Evolutionary conservation across 2,797 vertebrate species (phyloP).

Genomic region (Saxicola maurus): DNA sequence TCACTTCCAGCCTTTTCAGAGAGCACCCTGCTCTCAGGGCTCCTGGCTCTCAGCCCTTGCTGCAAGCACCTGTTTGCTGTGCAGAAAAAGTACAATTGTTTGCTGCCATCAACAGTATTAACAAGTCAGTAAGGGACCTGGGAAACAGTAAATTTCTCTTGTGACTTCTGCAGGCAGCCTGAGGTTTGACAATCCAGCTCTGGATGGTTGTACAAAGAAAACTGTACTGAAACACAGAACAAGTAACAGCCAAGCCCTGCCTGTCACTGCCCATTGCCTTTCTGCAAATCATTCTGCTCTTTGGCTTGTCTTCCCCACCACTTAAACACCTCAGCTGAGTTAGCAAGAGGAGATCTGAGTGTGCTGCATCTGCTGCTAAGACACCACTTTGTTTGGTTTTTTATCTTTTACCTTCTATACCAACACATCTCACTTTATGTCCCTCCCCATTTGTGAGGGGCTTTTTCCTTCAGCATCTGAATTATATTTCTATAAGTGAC

Average conservation of each 20-base stretch:
- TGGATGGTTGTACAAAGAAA: neutral
- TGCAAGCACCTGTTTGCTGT: neutral
- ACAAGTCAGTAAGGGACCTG: neutral
- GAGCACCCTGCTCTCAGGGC: neutral
- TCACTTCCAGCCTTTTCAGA: neutral
- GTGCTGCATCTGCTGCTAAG: neutral
- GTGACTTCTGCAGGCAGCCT: neutral
- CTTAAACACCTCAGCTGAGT: neutral
- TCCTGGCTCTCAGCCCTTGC: neutral
- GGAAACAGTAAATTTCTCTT: neutral
- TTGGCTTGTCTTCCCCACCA: neutral
- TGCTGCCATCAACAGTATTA: neutral
- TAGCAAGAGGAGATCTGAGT: neutral
- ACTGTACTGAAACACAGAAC: rapidly evolving
- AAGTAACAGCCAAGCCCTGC: neutral
- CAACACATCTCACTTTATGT: neutral
- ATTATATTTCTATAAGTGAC: neutral
- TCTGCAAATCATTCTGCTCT: neutral
- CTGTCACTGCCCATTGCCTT: neutral
- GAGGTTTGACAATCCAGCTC: neutral
- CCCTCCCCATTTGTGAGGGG: neutral
- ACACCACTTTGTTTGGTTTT: neutral
- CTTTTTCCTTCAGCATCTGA: neutral
- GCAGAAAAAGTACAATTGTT: neutral
- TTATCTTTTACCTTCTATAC: neutral